Conservation (phyloP, 2,797 vertebrate genomes). For the Echiichthys vipera region DNA sequence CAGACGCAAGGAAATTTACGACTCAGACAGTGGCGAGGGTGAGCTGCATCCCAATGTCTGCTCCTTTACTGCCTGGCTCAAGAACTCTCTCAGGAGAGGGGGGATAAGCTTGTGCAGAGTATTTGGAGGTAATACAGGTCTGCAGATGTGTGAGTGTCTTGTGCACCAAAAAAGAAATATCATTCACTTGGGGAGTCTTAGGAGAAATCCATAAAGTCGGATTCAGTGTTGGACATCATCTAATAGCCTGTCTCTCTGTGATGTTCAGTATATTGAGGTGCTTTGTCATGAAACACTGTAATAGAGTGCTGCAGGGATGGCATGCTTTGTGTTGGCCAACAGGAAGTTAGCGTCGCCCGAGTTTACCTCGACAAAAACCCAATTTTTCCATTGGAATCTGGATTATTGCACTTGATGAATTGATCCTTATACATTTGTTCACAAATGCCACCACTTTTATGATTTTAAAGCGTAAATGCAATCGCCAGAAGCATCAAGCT, state of each 20-base stretch:
- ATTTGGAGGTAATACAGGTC: slow-evolving; percentile 45
- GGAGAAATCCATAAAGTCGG: slow-evolving; percentile 24
- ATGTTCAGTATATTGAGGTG: not conserved
- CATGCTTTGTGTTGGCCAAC: no score
- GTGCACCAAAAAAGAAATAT: slow-evolving; percentile 21
- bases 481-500: no score
- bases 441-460: no score
- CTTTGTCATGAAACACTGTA: slow-evolving; percentile 17
- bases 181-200: slow-evolving; percentile 27
- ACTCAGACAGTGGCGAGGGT: slow-evolving; percentile 63
- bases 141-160: slow-evolving; percentile 40
- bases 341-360: no score
- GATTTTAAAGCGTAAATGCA: no score
- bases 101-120: slow-evolving; percentile 24
- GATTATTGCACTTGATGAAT: no score
- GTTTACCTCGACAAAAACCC: no score
- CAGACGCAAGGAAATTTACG: slow-evolving; percentile 71
- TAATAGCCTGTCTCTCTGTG: not conserved
- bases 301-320: no score
- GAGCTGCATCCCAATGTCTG: slow-evolving; percentile 75
- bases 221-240: slow-evolving; percentile 5
- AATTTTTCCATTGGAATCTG: no score
- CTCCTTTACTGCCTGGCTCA: slow-evolving; percentile 58
- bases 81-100: slow-evolving; percentile 49
- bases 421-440: no score